Conservation (phyloP, 2,797 vertebrate genomes). For the Sternotherus odoratus region DNA sequence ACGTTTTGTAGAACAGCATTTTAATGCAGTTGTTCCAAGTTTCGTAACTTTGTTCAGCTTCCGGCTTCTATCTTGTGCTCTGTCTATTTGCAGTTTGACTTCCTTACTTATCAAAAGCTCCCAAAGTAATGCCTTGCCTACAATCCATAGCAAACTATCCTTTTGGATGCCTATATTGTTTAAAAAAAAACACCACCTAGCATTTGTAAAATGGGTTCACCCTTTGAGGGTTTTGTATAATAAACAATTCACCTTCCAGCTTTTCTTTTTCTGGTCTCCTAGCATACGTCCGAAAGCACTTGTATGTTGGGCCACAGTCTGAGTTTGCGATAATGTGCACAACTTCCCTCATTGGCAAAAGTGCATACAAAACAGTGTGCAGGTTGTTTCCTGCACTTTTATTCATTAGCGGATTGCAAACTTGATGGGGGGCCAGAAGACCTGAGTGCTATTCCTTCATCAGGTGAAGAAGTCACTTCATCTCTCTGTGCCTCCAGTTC, state of each 20-base stretch:
- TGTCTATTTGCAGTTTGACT: background rate
- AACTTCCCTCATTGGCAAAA: background rate
- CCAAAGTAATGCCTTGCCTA: background rate
- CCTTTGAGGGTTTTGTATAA: background rate
- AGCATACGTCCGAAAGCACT: background rate
- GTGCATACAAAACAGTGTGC: background rate
- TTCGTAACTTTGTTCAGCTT: background rate
- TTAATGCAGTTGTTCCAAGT: background rate
- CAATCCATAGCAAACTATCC: background rate
- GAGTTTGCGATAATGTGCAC: background rate
- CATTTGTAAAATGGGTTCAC: background rate
- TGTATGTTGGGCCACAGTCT: background rate
- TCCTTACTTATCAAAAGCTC: background rate
- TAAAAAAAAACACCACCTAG: background rate
- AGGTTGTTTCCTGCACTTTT: background rate
- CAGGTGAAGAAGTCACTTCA: background rate
- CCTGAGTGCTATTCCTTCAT: background rate
- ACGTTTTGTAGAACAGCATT: background rate
- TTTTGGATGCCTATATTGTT: background rate
- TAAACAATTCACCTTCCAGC: background rate
- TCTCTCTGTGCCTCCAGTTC: background rate
- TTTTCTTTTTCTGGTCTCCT: background rate
- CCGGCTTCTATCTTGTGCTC: background rate
- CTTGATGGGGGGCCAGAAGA: background rate
- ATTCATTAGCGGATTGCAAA: background rate